Percentiles rank a stretch among this genome's conserved stretches.
Evolutionary conservation across 2,113 vertebrate species (phyloP).

Genomic region (Anthoscopus minutus): DNA sequence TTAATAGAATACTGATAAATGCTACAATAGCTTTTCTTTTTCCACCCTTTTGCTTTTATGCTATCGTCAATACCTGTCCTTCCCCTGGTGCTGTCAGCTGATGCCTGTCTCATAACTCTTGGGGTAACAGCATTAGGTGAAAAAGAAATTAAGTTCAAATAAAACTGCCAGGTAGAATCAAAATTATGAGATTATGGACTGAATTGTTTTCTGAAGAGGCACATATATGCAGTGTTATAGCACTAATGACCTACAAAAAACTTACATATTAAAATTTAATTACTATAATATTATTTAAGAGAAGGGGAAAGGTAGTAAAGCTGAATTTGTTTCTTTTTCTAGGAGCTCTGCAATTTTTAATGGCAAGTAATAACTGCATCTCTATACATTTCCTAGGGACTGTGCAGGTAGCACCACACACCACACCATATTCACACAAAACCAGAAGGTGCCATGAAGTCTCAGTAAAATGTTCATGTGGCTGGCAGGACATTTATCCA

Average conservation of each 20-base stretch:
- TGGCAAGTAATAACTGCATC: background rate
- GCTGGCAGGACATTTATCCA: background rate
- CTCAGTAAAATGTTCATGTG: background rate
- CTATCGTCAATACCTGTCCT: conserved; percentile 58
- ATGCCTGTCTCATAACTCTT: conserved; percentile 63
- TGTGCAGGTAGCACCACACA: background rate
- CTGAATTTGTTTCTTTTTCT: background rate
- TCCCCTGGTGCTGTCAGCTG: conserved; percentile 49
- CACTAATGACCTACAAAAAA: conserved; percentile 19
- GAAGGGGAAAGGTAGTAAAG: background rate
- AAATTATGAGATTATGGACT: conserved; percentile 19
- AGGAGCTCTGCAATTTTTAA: background rate
- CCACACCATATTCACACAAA: background rate
- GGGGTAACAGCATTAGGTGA: conserved; percentile 46
- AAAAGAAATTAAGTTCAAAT: conserved; percentile 67
- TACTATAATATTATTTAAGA: conserved; percentile 6
- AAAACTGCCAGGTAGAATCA: conserved; percentile 67
- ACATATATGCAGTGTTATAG: background rate
- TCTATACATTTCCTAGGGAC: background rate
- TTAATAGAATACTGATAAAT: conserved; percentile 64
- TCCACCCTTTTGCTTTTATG: conserved; percentile 58
- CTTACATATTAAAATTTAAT: conserved; percentile 19
- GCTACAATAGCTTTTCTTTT: conserved; percentile 41
- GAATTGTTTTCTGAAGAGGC: conserved; percentile 1
- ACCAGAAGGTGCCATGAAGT: background rate